phyloP scores from a whole-genome alignment of 2,113 vertebrate species.

The human region GRCh38 chr14:51539501-51540000 shows the following conservation, averaged over 20 bases:
- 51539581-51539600: slow-evolving; percentile 8
- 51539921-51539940: slow-evolving; percentile 68
- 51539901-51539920: slow-evolving; percentile 61
- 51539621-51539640: slow-evolving; percentile 32
- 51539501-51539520: neutral
- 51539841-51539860: neutral
- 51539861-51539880: slow-evolving; percentile 13
- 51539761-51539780: slow-evolving; percentile 52
- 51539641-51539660: neutral
- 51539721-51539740: slow-evolving; percentile 29
- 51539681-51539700: neutral
- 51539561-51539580: neutral
- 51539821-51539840: neutral
- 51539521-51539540: neutral
- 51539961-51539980: slow-evolving; percentile 36
- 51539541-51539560: neutral
- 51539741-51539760: slow-evolving; percentile 40
- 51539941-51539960: slow-evolving; percentile 68
- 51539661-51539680: neutral
- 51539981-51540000: neutral
- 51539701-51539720: neutral
- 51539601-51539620: slow-evolving; percentile 33
- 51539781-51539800: slow-evolving; percentile 5
- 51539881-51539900: slow-evolving; percentile 61
- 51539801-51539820: slow-evolving; percentile 45